Base-by-base conservation (phyloP, 2,113 vertebrate genomes). In the Macroglossus sobrinus region DNA sequence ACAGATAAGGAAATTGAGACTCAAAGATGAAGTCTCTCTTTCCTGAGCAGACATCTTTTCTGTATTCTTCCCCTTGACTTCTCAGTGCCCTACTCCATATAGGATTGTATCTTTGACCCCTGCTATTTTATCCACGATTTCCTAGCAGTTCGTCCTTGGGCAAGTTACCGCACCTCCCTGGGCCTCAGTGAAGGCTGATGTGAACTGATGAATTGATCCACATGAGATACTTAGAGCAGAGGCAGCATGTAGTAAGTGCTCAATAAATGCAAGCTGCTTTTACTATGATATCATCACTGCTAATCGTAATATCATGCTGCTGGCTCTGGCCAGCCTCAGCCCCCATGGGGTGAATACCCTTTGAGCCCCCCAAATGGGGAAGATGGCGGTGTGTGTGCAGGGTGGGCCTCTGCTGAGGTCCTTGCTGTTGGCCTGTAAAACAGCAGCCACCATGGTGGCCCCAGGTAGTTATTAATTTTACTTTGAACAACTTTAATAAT, bases 361-460 rank as follows among this genome's bases (percentile, higher is more conserved):
- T 2, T 10, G 53, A 78, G 28, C 40, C n/a, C 12, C 15, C 3
- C 1, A 61, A 66, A 57, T 8, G 19, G 3, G 19, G 30, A 38
- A n/a, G 53, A 19, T 30, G 16, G 9, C 7, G 16, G 38, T 4
- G 4, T 28, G 38, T 5, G 4, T n/a, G 5, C 3, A 3, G 5
- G 5, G 47, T 3, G 2, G 43, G 12, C 38, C 59, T 82, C 71
- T n/a, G 35, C 50, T 22, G 11, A 35, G 43, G 43, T 28, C 16
- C 71, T 38, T 18, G 4, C 33, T 21, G 45, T 57, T 19, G 35
- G 40, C 55, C 80, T 40, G 57, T 16, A 59, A 55, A 35, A 30
- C 19, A 9, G 19, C 11, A 33, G 45, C 14, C 11, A 2, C 84
- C 38, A 4, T 1, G 0, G 43, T 71, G 43, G 38, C 47, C 68